These are phyloP conservation scores for Alethe castanea DNA, from an alignment of 2,113 vertebrate species.

Conservation along the genomic window DNA sequence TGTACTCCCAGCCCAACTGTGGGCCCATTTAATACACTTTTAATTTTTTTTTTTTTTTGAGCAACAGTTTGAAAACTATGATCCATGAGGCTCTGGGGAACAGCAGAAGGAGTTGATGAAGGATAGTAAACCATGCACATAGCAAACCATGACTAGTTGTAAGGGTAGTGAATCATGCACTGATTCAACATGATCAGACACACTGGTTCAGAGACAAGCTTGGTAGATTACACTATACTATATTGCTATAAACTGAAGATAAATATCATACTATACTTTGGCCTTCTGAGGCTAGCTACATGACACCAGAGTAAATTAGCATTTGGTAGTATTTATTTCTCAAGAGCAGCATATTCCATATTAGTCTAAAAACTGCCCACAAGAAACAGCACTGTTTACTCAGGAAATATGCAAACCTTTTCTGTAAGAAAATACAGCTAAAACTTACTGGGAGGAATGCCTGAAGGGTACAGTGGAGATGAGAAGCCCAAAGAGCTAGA, in stretches of 20 bases:
- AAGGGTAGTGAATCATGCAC: background rate
- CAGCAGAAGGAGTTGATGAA: background rate
- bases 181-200: background rate
- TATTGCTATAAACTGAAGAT: background rate
- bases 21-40: background rate
- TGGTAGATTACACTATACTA: background rate
- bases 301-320: background rate
- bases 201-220: background rate
- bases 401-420: background rate
- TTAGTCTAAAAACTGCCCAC: background rate
- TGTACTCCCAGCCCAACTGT: background rate
- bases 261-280: background rate
- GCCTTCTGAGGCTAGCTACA: background rate
- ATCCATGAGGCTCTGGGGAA: background rate
- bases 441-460: background rate
- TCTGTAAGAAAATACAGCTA: background rate
- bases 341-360: background rate
- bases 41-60: background rate
- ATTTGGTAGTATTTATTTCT: background rate
- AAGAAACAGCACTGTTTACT: background rate
- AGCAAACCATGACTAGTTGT: background rate
- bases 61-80: background rate
- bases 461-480: background rate
- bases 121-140: background rate
- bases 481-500: background rate